Evolutionary conservation across 1,140 invertebrate species (phyloP).

Genomic region (Physella acuta): DNA sequence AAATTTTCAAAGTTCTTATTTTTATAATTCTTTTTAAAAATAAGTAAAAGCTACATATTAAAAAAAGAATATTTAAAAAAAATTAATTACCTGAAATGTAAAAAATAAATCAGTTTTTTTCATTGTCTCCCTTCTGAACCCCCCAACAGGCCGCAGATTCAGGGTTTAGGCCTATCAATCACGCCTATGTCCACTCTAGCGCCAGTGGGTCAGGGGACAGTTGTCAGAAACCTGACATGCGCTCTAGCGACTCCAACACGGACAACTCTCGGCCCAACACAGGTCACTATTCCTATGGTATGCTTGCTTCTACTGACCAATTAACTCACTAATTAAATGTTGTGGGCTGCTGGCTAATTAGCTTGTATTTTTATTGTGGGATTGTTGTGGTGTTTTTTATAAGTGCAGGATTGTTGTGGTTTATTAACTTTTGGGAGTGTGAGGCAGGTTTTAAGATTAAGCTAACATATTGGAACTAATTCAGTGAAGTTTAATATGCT

Average conservation of each 20-base stretch:
- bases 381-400: too few species aligned
- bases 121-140: not conserved
- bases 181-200: conserved; percentile 46
- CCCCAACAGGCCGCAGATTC: conserved; percentile 33
- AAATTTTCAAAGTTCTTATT: too few species aligned
- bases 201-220: conserved; percentile 58
- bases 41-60: not conserved
- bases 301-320: conserved; percentile 19
- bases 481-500: too few species aligned
- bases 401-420: too few species aligned
- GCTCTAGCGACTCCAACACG: conserved; percentile 54
- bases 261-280: conserved; percentile 55
- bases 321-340: too few species aligned
- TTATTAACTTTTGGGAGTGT: too few species aligned
- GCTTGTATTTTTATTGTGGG: too few species aligned
- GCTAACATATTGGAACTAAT: too few species aligned
- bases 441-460: too few species aligned
- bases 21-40: not conserved
- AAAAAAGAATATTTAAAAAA: too few species aligned
- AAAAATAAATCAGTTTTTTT: not conserved
- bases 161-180: conserved; percentile 53
- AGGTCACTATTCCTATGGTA: conserved; percentile 36
- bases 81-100: not conserved
- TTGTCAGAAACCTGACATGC: conserved; percentile 53
- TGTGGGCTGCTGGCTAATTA: too few species aligned